These are phyloP conservation scores for Brachionus sp. DNA, from an alignment of 1,140 invertebrate genomes.

Conservation along the genomic window DNA sequence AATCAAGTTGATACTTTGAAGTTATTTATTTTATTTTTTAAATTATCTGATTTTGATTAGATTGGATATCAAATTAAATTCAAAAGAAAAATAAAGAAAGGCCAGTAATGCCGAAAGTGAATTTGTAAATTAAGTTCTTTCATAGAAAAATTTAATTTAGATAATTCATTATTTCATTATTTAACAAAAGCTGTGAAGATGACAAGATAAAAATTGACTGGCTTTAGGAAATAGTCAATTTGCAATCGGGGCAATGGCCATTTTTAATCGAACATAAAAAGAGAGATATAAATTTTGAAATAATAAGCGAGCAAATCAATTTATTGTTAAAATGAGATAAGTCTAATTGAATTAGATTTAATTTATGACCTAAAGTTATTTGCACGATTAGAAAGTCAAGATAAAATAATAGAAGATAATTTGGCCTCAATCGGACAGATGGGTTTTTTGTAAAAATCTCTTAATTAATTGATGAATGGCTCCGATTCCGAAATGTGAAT, in stretches of 20 bases:
- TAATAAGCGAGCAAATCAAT: not conserved
- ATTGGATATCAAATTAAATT: not conserved
- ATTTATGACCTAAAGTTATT: conserved; percentile 28
- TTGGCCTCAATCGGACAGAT: not conserved
- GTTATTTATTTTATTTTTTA: not conserved
- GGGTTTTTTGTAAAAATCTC: not conserved
- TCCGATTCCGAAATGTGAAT: not conserved
- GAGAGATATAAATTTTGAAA: not conserved
- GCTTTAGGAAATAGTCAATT: not conserved
- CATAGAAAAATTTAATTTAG: not conserved
- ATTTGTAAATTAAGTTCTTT: not conserved
- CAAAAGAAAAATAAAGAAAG: no score
- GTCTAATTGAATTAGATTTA: conserved; percentile 28
- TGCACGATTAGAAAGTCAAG: not conserved
- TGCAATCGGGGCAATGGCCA: not conserved
- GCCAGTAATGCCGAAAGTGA: not conserved
- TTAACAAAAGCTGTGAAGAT: not conserved
- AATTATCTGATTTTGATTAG: not conserved
- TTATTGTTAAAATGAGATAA: not conserved
- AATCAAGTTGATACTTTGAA: not conserved
- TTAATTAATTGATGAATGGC: not conserved
- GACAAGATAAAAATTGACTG: not conserved
- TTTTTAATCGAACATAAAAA: not conserved
- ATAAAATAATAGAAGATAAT: not conserved
- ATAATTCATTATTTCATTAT: conserved; percentile 12